Percentiles rank a stretch among this genome's conserved stretches.
Conservation (phyloP, 2,113 vertebrate species). For the Lynx canadensis region DNA sequence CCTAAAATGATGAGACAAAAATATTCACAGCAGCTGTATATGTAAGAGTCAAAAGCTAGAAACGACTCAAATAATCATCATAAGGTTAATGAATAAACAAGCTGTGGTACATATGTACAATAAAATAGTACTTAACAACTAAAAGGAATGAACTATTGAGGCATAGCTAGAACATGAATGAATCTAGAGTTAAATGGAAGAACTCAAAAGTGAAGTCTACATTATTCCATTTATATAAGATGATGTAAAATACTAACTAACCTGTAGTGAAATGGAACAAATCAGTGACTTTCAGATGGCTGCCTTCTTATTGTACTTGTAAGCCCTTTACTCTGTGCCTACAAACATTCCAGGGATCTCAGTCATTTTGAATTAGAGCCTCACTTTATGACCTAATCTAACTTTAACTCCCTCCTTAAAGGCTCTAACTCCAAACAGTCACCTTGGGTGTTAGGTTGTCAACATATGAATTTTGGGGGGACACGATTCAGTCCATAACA, state of each 20-base stretch:
- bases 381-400: neutral
- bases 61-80: neutral
- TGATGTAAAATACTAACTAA: neutral
- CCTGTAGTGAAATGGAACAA: neutral
- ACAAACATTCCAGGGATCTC: neutral
- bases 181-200: neutral
- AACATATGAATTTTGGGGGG: neutral
- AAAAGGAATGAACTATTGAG: neutral
- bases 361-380: neutral
- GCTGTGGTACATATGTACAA: neutral
- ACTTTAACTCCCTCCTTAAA: neutral
- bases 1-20: neutral
- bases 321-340: neutral
- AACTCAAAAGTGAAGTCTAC: neutral
- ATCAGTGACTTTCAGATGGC: neutral
- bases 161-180: neutral
- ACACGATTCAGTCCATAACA: neutral
- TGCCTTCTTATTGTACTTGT: neutral
- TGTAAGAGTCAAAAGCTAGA: neutral
- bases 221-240: neutral
- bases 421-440: neutral
- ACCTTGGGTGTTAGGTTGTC: neutral
- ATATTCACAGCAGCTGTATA: neutral
- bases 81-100: neutral
- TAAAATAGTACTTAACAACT: neutral